Percentiles rank a stretch among this genome's conserved stretches.
Evolutionary conservation across 2,888 invertebrate genomes (phyloP).

Genomic region (Ophraella communa): DNA sequence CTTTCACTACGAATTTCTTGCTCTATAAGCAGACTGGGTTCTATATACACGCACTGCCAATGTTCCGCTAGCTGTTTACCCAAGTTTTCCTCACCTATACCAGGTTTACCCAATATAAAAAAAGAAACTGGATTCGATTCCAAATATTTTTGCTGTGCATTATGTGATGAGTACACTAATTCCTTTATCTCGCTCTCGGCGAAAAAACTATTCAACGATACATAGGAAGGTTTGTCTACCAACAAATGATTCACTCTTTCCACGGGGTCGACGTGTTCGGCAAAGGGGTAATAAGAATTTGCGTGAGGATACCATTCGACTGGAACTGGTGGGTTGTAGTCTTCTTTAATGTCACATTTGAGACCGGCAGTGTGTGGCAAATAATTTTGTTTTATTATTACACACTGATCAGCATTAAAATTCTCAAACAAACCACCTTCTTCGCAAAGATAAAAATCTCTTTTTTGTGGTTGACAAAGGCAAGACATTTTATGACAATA

Average conservation of each 20-base stretch:
- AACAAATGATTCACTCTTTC: constrained; percentile 53
- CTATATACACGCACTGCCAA: constrained; percentile 66
- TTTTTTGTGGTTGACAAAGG: constrained; percentile 22
- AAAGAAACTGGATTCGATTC: constrained; percentile 64
- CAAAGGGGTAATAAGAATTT: constrained; percentile 59
- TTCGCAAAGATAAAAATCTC: constrained; percentile 34
- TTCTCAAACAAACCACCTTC: constrained; percentile 31
- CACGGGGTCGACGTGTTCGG: constrained; percentile 59
- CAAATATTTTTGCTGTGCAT: constrained; percentile 63
- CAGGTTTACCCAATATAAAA: constrained; percentile 68
- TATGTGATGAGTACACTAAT: constrained; percentile 44
- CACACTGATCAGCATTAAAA: constrained; percentile 48
- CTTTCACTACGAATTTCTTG: constrained; percentile 67
- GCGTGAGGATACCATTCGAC: constrained; percentile 55
- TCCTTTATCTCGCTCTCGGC: constrained; percentile 2
- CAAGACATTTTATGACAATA: neutral
- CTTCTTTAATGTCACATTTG: constrained; percentile 31
- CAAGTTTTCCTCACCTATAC: constrained; percentile 62
- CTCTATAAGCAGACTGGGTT: constrained; percentile 63
- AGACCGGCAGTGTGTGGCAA: constrained; percentile 46
- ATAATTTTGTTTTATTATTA: constrained; percentile 48
- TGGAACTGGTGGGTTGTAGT: neutral
- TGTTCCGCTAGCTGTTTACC: constrained; percentile 66
- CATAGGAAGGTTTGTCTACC: constrained; percentile 36
- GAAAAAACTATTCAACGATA: constrained; percentile 29